Percentiles rank a stretch among this genome's conserved stretches.
phyloP scores from a whole-genome alignment of 2,113 vertebrate species.

The Urocolius indicus region DNA sequence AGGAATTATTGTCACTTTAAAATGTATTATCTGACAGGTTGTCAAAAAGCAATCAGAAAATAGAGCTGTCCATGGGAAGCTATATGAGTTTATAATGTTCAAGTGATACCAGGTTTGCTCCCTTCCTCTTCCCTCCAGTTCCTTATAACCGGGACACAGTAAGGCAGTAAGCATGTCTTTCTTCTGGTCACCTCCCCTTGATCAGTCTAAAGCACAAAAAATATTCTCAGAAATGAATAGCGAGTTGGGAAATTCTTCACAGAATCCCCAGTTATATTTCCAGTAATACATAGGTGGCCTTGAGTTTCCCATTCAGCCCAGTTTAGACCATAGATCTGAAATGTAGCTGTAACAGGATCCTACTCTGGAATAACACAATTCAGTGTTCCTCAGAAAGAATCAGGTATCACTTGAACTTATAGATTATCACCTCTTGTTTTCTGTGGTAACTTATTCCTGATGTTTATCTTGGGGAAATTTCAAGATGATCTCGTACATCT shows the following conservation, averaged over 20 bases:
- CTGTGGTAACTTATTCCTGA: background rate
- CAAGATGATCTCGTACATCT: conserved; percentile 40
- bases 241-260: background rate
- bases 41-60: background rate
- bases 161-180: background rate
- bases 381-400: background rate
- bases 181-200: background rate
- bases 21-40: background rate
- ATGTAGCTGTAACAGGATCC: background rate
- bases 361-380: background rate
- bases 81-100: background rate
- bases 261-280: background rate
- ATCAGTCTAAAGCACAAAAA: background rate
- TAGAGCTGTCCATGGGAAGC: background rate
- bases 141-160: background rate
- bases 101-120: background rate
- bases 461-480: conserved; percentile 51
- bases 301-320: background rate
- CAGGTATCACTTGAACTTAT: background rate
- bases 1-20: background rate
- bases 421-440: background rate
- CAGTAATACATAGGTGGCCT: background rate
- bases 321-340: background rate
- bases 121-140: background rate
- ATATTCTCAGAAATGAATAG: background rate